Conservation (phyloP, 2,888 invertebrate species). For the Nebria salina region DNA sequence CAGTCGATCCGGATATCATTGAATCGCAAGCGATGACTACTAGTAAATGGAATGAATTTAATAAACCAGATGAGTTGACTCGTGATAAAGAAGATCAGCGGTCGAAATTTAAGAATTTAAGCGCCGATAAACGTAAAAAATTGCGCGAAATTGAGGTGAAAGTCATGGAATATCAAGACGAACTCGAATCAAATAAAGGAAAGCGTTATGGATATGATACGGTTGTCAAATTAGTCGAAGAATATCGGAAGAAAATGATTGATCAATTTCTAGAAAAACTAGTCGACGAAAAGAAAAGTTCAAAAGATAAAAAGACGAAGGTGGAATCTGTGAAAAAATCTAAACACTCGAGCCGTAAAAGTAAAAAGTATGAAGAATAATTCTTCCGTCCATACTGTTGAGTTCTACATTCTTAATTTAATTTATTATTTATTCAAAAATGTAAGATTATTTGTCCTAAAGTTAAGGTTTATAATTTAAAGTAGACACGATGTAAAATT, state of each 20-base stretch:
- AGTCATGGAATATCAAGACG: constrained; percentile 92
- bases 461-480: no score
- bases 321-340: constrained; percentile 23
- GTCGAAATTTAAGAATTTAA: constrained; percentile 60
- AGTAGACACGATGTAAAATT: no score
- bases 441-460: no score
- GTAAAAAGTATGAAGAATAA: constrained; percentile 8
- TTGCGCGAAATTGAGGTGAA: constrained; percentile 91
- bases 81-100: constrained; percentile 44
- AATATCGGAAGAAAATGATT: constrained; percentile 84
- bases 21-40: constrained; percentile 85
- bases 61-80: constrained; percentile 48
- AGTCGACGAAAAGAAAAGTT: constrained; percentile 43
- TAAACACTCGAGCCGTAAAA: constrained; percentile 9
- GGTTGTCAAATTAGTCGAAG: constrained; percentile 80
- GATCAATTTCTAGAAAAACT: constrained; percentile 66
- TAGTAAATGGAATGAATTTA: constrained; percentile 81
- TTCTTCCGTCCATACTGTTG: neutral
- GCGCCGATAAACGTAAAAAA: constrained; percentile 71
- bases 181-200: constrained; percentile 82
- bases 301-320: constrained; percentile 25
- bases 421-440: no score
- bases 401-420: neutral
- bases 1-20: constrained; percentile 83
- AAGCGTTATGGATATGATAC: constrained; percentile 73